Conservation (phyloP, 2,113 vertebrate genomes). For the Neomonachus schauinslandi region DNA sequence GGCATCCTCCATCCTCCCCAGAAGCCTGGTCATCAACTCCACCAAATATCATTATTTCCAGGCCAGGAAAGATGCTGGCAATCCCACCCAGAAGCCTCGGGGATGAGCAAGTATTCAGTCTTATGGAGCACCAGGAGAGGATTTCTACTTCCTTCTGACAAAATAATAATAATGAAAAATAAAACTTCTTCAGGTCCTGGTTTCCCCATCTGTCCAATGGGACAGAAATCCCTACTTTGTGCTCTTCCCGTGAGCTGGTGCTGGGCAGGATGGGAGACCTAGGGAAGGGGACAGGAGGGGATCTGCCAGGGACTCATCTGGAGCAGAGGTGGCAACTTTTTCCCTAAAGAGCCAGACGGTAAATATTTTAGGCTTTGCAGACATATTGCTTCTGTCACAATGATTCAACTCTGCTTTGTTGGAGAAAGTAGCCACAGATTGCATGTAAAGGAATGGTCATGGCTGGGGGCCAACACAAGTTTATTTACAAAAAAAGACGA, state of each 20-base stretch:
- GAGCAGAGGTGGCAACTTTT: background rate
- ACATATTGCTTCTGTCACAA: background rate
- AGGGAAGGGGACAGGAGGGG: background rate
- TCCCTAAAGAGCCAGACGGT: background rate
- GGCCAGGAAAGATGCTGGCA: accelerated
- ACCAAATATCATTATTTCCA: background rate
- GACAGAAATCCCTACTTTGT: background rate
- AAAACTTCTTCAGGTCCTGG: background rate
- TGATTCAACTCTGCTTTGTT: background rate
- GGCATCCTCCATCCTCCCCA: background rate
- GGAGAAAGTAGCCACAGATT: background rate
- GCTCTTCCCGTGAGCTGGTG: background rate
- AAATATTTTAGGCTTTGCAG: background rate
- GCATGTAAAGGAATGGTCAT: accelerated
- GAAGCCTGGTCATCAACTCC: background rate
- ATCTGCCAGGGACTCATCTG: no score
- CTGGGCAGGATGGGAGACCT: no score
- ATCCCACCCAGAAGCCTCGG: accelerated
- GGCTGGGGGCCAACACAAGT: background rate
- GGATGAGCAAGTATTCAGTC: no score
- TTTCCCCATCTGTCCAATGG: background rate
- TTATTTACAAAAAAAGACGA: background rate
- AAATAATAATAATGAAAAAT: background rate
- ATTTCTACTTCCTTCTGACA: background rate
- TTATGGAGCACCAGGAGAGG: background rate